These are phyloP conservation scores for Acipenser oxyrinchus DNA, from an alignment of 2,797 vertebrate genomes.

Conservation along the genomic window DNA sequence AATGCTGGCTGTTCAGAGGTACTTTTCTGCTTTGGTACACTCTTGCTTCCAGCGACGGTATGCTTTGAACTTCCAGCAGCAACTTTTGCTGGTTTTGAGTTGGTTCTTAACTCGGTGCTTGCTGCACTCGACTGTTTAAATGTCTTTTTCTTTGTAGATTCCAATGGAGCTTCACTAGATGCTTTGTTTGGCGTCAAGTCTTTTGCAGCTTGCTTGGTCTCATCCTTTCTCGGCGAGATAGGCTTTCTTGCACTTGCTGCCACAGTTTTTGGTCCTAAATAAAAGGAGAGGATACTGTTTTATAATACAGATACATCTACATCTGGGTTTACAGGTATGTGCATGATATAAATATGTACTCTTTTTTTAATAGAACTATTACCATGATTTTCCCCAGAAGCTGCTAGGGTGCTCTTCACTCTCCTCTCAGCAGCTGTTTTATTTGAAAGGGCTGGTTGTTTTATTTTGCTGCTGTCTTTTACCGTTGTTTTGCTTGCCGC, in stretches of 20 bases:
- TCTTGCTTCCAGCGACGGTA: slow-evolving; percentile 47
- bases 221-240: slow-evolving; percentile 74
- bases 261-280: slow-evolving; percentile 63
- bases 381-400: slow-evolving; percentile 65
- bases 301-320: background rate
- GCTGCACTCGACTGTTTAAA: slow-evolving; percentile 49
- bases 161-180: slow-evolving; percentile 38
- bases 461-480: slow-evolving; percentile 59
- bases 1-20: slow-evolving; percentile 38
- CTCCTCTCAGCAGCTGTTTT: slow-evolving; percentile 63
- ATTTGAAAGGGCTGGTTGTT: slow-evolving; percentile 48
- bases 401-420: slow-evolving; percentile 51
- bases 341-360: no score
- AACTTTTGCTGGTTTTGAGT: slow-evolving; percentile 51
- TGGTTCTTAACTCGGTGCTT: slow-evolving; percentile 47
- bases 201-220: slow-evolving; percentile 53
- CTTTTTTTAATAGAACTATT: slow-evolving; percentile 25
- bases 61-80: slow-evolving; percentile 53
- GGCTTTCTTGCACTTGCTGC: slow-evolving; percentile 61
- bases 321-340: background rate
- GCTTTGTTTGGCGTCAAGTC: slow-evolving; percentile 40
- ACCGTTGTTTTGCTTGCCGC: slow-evolving; percentile 55
- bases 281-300: slow-evolving; percentile 22
- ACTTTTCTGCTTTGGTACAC: slow-evolving; percentile 63
- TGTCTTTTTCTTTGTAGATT: slow-evolving; percentile 60